phyloP scores from a whole-genome alignment of 2,888 invertebrate genomes.

The Agonopterix alstromeriana region DNA sequence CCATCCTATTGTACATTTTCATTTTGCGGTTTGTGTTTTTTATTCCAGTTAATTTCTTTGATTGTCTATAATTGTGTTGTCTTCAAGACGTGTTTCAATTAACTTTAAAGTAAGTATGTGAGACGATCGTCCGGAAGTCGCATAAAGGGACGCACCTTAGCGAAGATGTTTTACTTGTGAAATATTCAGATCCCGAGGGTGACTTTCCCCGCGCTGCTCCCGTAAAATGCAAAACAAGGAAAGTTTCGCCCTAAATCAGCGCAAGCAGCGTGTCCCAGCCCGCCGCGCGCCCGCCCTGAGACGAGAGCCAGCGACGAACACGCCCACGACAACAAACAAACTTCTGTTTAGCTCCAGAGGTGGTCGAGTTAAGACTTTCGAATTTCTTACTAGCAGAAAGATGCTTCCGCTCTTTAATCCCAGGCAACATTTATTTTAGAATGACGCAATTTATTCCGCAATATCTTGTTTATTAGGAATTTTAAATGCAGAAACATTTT shows the following conservation, averaged over 20 bases:
- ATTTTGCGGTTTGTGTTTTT: not conserved
- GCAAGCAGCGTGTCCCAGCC: conserved; percentile 37
- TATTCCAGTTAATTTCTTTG: not conserved
- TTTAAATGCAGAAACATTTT: not conserved
- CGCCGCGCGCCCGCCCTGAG: conserved; percentile 5
- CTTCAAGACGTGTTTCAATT: conserved; percentile 27
- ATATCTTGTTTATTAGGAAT: not conserved
- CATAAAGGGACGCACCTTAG: conserved; percentile 56
- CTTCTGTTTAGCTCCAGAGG: conserved; percentile 46
- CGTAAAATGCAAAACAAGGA: conserved; percentile 69
- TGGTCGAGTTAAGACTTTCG: conserved; percentile 25
- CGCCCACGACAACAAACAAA: conserved; percentile 54
- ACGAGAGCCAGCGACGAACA: conserved; percentile 17
- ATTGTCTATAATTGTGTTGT: not conserved
- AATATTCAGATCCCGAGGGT: conserved; percentile 68
- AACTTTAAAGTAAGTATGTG: conserved; percentile 33
- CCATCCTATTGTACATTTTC: conserved; percentile 24
- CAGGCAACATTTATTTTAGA: not conserved
- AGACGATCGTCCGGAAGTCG: conserved; percentile 40
- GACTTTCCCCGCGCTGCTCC: conserved; percentile 54
- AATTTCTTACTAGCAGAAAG: conserved; percentile 27
- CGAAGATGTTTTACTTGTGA: conserved; percentile 53
- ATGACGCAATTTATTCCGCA: not conserved
- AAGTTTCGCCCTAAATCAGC: conserved; percentile 68
- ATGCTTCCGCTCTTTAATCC: not conserved